Evolutionary conservation across 2,797 vertebrate species (phyloP).

Genomic region (Galago senegalensis): DNA sequence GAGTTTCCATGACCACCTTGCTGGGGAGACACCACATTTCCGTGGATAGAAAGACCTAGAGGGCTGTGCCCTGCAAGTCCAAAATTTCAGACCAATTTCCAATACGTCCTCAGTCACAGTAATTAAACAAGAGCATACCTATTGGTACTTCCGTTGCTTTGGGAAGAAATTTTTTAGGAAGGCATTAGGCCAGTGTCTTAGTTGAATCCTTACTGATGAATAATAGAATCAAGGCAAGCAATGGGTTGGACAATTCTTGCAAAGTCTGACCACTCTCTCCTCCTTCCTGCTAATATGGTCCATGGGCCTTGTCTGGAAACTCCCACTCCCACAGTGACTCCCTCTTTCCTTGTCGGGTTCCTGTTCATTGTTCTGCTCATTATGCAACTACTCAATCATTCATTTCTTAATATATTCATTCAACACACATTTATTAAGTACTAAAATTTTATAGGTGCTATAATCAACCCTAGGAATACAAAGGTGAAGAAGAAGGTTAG

Average conservation of each 20-base stretch:
- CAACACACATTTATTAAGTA: background rate
- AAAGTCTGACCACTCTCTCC: background rate
- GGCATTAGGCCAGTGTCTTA: background rate
- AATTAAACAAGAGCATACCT: background rate
- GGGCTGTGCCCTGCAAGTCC: background rate
- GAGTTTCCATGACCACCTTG: no score
- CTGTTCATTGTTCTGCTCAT: background rate
- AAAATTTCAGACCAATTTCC: background rate
- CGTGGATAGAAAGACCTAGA: background rate
- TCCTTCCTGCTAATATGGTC: background rate
- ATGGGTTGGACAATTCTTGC: background rate
- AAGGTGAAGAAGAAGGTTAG: background rate
- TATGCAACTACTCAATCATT: background rate
- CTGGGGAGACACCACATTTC: no score
- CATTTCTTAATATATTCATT: background rate
- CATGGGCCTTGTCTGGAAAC: accelerated
- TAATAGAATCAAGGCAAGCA: background rate
- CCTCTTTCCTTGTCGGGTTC: background rate
- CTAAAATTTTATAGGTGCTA: background rate
- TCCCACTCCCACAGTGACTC: background rate
- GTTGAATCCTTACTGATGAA: background rate
- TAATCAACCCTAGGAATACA: background rate
- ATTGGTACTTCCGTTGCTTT: background rate
- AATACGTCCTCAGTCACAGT: background rate
- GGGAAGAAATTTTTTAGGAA: background rate